These are phyloP conservation scores for Balaenoptera acutorostrata DNA, from an alignment of 2,113 vertebrate species.

Conservation along the genomic window DNA sequence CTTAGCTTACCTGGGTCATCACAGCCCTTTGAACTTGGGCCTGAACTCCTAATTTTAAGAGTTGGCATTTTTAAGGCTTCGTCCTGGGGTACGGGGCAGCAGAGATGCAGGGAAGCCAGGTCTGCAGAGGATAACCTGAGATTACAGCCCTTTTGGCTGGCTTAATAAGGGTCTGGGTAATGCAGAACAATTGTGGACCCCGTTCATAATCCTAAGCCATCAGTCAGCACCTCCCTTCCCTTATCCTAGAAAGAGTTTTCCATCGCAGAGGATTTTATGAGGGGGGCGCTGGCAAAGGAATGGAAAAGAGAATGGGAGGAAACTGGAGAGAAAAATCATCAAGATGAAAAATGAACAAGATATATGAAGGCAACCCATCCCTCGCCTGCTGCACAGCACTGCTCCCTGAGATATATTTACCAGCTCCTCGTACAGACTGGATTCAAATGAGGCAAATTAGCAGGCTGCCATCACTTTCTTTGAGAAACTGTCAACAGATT, in stretches of 20 bases:
- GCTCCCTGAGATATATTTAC: constrained; percentile 59
- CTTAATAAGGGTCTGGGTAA: neutral
- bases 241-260: constrained; percentile 8
- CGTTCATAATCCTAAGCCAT: neutral
- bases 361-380: constrained; percentile 47
- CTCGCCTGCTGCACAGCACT: neutral
- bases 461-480: constrained; percentile 59
- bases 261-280: neutral
- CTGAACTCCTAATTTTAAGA: constrained; percentile 27
- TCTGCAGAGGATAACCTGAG: neutral
- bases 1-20: constrained; percentile 43
- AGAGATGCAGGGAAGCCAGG: neutral
- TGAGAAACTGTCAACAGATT: constrained; percentile 68
- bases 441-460: constrained; percentile 62
- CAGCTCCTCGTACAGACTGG: neutral
- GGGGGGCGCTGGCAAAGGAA: neutral
- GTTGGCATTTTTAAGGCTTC: neutral
- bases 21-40: neutral
- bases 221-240: neutral
- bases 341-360: constrained; percentile 56
- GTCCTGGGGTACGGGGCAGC: neutral
- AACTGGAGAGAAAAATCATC: constrained; percentile 55
- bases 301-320: constrained; percentile 35
- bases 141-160: neutral
- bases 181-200: neutral